Conservation (phyloP, 1,140 invertebrate genomes). For the Neoseiulus cucumeris region DNA sequence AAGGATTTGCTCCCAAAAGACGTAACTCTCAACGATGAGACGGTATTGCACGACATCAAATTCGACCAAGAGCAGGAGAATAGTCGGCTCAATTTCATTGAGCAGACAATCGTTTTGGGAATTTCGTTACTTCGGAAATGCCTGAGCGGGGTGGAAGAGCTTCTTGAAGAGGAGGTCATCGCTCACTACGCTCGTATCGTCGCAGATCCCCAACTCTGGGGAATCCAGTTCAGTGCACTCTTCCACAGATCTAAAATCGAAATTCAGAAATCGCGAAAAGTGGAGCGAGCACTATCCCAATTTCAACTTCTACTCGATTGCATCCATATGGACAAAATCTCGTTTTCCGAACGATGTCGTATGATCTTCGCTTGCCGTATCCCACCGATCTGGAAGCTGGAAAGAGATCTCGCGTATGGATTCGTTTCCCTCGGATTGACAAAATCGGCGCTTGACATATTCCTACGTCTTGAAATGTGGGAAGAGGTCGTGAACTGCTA, state of each 20-base stretch:
- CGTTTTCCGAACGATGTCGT: slow-evolving; percentile 30
- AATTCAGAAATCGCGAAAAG: slow-evolving; percentile 45
- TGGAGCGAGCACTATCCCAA: slow-evolving; percentile 69
- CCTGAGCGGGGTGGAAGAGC: slow-evolving; percentile 50
- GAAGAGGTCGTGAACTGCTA: slow-evolving; percentile 82
- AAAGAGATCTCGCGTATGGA: slow-evolving; percentile 52
- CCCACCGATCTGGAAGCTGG: slow-evolving; percentile 47
- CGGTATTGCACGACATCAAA: slow-evolving; percentile 50
- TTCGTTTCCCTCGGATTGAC: slow-evolving; percentile 55
- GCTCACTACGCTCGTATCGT: slow-evolving; percentile 39
- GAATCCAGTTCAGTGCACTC: slow-evolving; percentile 43
- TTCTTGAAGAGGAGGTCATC: slow-evolving; percentile 52
- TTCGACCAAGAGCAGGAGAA: slow-evolving; percentile 39
- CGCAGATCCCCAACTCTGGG: slow-evolving; percentile 33
- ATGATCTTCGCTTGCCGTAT: slow-evolving; percentile 33
- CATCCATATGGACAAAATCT: slow-evolving; percentile 28
- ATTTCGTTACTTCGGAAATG: slow-evolving; percentile 40
- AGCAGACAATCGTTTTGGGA: slow-evolving; percentile 54
- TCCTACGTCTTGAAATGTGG: slow-evolving; percentile 59
- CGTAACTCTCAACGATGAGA: slow-evolving; percentile 57
- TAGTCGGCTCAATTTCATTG: slow-evolving; percentile 39
- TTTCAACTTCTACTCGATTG: slow-evolving; percentile 48
- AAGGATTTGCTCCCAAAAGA: slow-evolving; percentile 26
- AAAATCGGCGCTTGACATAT: slow-evolving; percentile 68
- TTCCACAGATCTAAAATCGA: slow-evolving; percentile 53